Evolutionary conservation across 2,888 invertebrate species (phyloP), one percentile per base, ranked within the genome.

Genomic region (Taphrorychus bicolor): DNA sequence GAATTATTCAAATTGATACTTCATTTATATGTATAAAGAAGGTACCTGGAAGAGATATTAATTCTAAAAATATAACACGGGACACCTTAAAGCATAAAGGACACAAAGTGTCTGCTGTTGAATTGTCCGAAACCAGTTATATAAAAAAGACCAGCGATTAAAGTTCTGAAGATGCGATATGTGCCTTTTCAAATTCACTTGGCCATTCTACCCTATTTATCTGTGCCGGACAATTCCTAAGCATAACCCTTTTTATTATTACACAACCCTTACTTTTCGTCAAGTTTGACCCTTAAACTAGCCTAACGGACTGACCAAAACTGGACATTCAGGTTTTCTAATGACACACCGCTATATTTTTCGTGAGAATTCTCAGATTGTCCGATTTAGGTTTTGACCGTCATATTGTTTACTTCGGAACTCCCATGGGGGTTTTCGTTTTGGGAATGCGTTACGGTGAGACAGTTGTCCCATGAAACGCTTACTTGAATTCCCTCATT

Each of bases 271-370:
- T 58, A 70, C 32, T 60, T 74, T 74, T 71, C 71, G 75, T 74
- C 71, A 74, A 75, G 65, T 74, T 73, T 77, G 77, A 77, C 77
- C 77, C 74, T 59, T 74, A 73, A 74, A 74, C 74, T 72, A 67
- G 78, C 78, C 78, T 78, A 79, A 79, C 79, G 78, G 78, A 79
- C 79, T 79, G 79, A 79, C 79, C 79, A 79, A 73, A 78, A 79
- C 79, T 79, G 79, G 79, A 79, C 79, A 78, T 78, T 76, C 79
- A 75, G 75, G 78, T 78, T 78, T 74, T 74, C 75, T 75, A 74
- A 76, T 78, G 77, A 78, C 78, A 78, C 74, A 75, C 73, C 62
- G 67, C 61, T 65, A 68, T 64, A 64, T 62, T 73, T 73, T 74
- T 73, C 77, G 78, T 78, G 76, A 76, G 76, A 76, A 76, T 75